Conservation (phyloP, 2,113 vertebrate species). For the Amblyopsis rosae region DNA sequence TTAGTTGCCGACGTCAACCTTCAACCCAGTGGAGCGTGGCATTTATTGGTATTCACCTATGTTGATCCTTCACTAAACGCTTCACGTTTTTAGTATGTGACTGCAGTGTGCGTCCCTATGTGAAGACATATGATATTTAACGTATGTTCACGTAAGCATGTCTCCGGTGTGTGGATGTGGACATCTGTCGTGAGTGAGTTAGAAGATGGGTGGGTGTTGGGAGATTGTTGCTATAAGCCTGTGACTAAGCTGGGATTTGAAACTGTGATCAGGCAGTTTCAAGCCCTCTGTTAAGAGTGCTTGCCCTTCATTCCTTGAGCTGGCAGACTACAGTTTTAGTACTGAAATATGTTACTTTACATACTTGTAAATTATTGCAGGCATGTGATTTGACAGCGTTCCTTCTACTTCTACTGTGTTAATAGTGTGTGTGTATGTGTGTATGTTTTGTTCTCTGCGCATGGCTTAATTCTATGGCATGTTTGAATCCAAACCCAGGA, state of each 20-base stretch:
- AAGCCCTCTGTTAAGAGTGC: constrained; percentile 34
- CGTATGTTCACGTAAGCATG: no score
- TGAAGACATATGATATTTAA: not conserved
- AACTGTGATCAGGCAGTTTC: constrained; percentile 71
- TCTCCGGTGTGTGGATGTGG: no score
- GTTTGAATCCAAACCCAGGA: constrained; percentile 38
- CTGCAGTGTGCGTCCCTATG: not conserved
- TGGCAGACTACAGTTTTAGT: constrained; percentile 16
- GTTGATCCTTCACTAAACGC: not conserved
- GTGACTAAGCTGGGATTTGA: constrained; percentile 73
- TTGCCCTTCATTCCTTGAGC: constrained; percentile 41
- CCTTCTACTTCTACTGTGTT: not conserved
- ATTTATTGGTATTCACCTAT: no score
- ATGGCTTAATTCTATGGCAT: not conserved
- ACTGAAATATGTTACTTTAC: constrained; percentile 1
- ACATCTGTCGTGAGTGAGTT: constrained; percentile 31
- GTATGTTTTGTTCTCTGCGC: not conserved
- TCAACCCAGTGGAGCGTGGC: not conserved
- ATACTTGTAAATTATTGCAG: no score
- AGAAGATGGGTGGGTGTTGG: constrained; percentile 38
- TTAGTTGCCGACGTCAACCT: not conserved
- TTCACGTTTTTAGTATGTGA: not conserved
- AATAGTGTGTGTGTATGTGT: not conserved
- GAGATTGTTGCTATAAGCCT: constrained; percentile 68
- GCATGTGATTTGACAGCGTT: no score